Percentiles rank a stretch among this genome's conserved stretches.
Evolutionary conservation across 2,113 vertebrate genomes (phyloP).

Genomic region (Ia io): DNA sequence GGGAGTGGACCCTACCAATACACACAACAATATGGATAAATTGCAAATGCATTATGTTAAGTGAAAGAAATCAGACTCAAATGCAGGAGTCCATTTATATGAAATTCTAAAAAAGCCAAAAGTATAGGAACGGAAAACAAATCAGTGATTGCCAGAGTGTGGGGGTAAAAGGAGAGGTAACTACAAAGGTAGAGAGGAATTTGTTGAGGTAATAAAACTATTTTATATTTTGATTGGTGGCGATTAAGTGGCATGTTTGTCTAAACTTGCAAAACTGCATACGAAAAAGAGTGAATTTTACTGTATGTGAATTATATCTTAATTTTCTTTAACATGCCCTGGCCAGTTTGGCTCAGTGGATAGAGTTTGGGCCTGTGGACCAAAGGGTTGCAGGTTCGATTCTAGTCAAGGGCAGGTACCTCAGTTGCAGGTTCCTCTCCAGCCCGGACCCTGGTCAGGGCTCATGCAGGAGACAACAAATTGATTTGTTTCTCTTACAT

Average conservation of each 20-base stretch:
- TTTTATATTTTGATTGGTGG: conserved; percentile 26
- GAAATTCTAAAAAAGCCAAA: conserved; percentile 1
- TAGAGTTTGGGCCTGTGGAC: too few species aligned
- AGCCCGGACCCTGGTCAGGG: too few species aligned
- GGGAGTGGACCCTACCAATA: not conserved
- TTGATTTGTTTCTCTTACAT: too few species aligned
- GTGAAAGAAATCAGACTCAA: conserved; percentile 20
- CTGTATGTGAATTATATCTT: not conserved
- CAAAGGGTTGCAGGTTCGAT: too few species aligned
- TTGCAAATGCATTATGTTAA: not conserved
- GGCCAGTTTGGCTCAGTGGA: too few species aligned
- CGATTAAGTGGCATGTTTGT: not conserved
- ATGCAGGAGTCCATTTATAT: not conserved
- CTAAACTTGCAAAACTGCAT: not conserved
- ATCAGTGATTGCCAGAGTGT: not conserved
- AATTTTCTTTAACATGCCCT: not conserved
- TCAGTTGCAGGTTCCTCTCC: too few species aligned
- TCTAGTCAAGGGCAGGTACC: too few species aligned
- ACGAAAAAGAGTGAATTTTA: conserved; percentile 17
- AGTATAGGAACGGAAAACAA: not conserved
- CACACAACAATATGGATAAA: not conserved
- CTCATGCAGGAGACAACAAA: too few species aligned
- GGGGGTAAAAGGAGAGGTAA: not conserved
- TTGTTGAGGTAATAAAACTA: not conserved
- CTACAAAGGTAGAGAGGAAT: not conserved